Percentiles rank a stretch among this genome's conserved stretches.
Conservation (phyloP, 2,797 vertebrate genomes). For the Hydrophis major region DNA sequence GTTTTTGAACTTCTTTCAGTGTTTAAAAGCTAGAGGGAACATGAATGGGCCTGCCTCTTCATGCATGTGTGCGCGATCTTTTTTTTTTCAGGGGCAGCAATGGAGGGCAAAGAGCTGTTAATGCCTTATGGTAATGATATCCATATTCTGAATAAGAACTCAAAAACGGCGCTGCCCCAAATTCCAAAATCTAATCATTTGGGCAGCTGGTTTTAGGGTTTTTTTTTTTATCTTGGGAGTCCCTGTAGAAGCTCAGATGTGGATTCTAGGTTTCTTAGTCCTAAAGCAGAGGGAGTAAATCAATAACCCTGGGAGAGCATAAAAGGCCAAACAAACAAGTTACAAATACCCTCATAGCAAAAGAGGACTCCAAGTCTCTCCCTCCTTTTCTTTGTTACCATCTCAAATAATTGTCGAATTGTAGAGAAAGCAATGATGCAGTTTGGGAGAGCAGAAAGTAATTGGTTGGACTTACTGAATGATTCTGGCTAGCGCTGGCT, state of each 20-base stretch:
- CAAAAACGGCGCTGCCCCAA: neutral
- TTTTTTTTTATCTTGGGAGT: neutral
- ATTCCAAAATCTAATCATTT: neutral
- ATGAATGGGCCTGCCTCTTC: neutral
- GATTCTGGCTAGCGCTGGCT: neutral
- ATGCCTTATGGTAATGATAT: neutral
- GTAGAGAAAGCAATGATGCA: conserved; percentile 41
- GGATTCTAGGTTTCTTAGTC: neutral
- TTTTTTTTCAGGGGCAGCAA: neutral
- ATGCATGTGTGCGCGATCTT: neutral
- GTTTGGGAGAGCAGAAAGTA: conserved; percentile 19
- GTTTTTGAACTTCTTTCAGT: neutral
- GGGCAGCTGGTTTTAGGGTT: neutral
- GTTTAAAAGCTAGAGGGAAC: neutral
- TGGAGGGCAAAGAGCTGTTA: neutral
- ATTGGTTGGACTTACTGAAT: conserved; percentile 40
- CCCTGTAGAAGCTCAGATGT: neutral
- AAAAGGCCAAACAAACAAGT: neutral
- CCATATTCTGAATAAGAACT: neutral
- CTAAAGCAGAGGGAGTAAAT: neutral
- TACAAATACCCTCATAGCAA: neutral
- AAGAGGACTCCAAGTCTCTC: neutral
- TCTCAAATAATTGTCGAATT: conserved; percentile 36
- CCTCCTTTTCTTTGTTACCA: neutral
- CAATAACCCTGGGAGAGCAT: neutral